Evolutionary conservation across 2,888 invertebrate genomes (phyloP), one percentile per base, ranked within the genome.

Genomic region (Megalurothrips usitatus): DNA sequence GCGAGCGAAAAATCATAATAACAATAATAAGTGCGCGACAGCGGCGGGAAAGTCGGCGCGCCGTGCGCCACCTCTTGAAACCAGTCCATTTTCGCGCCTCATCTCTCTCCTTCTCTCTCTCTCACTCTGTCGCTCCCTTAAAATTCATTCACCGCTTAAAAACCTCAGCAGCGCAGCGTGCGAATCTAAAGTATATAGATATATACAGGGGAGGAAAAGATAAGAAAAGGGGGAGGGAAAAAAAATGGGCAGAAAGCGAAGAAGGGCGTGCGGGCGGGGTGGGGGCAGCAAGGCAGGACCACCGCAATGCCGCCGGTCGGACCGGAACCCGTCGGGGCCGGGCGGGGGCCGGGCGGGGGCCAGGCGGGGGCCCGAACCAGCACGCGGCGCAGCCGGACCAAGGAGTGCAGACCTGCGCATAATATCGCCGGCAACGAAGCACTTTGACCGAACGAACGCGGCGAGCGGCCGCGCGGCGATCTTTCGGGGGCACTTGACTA

Each of bases 1-100:
- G 68, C 68, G 68, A 19, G 68, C 26, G 23, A 68, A 68, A 68
- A 68, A 68, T 68, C 68, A 68, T 68, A 68, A 68, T 68, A 68
- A 68, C n/a, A 68, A 68, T 68, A 68, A 68, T 68, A 68, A 68
- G 68, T n/a, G 68, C 19, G 68, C 23, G 68, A 3, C n/a, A 23
- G 63, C 63, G 11, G n/a, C 17, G 63, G n/a, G 63, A 9, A 14
- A 14, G 49, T 14, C 49, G 2, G 52, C 14, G 52, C 52, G 14
- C 49, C 49, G 49, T 49, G 52, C 14, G 19, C 52, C 52, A 17
- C 52, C 19, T 52, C 52, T 17, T 17, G 19, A 12, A 12, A 12
- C 12, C 52, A 19, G 52, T 17, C 52, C 52, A 52, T 52, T 52
- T 52, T 52, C 52, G 23, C 68, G 63, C 19, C n/a, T 23, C 63